Evolutionary conservation across 2,113 vertebrate species (phyloP), one percentile per base, ranked within the genome.

Genomic region (Andinoacara biseriatus): DNA sequence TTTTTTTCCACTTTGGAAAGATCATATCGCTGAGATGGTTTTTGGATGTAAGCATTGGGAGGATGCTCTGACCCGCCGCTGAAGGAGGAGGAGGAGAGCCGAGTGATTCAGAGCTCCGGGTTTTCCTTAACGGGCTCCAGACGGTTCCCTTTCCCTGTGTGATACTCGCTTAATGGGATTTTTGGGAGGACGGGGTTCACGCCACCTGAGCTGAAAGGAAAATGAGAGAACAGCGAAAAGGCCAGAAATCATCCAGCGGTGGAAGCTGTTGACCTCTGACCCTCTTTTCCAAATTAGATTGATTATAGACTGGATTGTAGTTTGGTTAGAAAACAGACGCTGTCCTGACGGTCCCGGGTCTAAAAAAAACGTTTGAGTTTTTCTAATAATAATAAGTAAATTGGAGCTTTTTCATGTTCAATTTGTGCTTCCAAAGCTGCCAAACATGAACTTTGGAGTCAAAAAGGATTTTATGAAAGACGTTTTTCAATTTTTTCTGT

Each of bases 181-280:
- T 69, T 52, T 8, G 46, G 46, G 26, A 17, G 65, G 10, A n/a
- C 17, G 2, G 65, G 46, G 67, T 72, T 72, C 46, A 54, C 4
- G 18, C 46, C 31, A 72, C 46, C 67, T 72, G 67, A 18, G 18
- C 7, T 46, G 67, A 54, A 54, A 72, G 46, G 52, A 72, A 72
- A 72, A 72, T 26, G 31, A 29, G 43, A 69, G 24, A 5, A 2
- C 24, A 20, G 43, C 29, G 65, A 69, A 69, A 46, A 31, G 43
- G 26, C 52, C 17, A 33, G 52, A 54, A 72, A 54, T 33, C 67
- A 72, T 46, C 17, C 10, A 31, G 17, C 2, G 2, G 35, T 65
- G 82, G 54, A 59, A 58, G 35, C 46, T 31, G 10, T 22, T 79
- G 22, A 79, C 77, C 77, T 43, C 76, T 79, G 60, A 56, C 76